Percentiles rank a stretch among this genome's conserved stretches.
These are phyloP conservation scores for Pseudonaja textilis DNA, from an alignment of 2,113 vertebrate genomes.

Conservation along the genomic window DNA sequence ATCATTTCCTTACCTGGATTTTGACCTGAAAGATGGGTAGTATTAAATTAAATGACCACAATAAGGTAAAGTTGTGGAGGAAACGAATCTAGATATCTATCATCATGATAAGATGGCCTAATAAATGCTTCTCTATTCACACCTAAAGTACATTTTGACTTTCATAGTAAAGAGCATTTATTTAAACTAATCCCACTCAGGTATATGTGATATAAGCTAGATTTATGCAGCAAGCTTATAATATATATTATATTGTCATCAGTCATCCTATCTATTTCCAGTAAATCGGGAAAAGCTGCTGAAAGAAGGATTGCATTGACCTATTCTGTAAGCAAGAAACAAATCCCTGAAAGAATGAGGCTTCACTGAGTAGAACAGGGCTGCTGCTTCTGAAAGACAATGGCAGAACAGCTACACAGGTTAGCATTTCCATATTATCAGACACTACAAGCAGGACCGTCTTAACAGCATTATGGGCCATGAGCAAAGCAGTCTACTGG, in stretches of 20 bases:
- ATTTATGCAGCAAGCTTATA: background rate
- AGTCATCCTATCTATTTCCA: background rate
- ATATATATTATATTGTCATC: background rate
- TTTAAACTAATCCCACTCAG: background rate
- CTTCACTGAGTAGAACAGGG: background rate
- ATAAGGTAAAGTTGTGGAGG: background rate
- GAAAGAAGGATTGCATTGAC: background rate
- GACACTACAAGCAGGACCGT: background rate
- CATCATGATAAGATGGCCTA: background rate
- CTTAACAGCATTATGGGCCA: too few species aligned
- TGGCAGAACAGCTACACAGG: background rate
- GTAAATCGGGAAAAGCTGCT: background rate
- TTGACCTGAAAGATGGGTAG: background rate
- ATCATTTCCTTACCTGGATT: background rate
- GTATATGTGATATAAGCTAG: background rate
- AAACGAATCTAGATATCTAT: background rate
- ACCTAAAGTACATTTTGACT: background rate
- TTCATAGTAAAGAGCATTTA: background rate
- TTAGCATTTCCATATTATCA: background rate
- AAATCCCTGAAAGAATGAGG: background rate
- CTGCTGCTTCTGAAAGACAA: background rate
- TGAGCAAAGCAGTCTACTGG: too few species aligned
- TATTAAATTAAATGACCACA: background rate
- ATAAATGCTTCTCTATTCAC: background rate
- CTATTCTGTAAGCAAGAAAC: background rate